These are phyloP conservation scores for Drosophila suboccidentalis DNA, from an alignment of 2,888 invertebrate species.

Conservation along the genomic window DNA sequence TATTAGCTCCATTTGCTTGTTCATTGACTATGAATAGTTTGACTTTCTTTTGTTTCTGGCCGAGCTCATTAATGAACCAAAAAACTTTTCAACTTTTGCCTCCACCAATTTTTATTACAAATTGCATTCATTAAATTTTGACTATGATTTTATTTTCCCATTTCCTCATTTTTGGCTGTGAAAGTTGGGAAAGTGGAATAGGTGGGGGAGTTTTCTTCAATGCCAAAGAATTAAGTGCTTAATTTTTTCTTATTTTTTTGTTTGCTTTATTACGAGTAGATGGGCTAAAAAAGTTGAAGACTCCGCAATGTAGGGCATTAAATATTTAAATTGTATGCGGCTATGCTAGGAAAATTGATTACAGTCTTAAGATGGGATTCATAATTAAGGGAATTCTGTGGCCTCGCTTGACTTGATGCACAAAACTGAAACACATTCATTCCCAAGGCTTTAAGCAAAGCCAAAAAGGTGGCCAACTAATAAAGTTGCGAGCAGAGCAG, in stretches of 20 bases:
- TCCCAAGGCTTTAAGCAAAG: slow-evolving; percentile 58
- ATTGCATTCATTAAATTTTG: slow-evolving; percentile 51
- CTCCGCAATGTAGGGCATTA: slow-evolving; percentile 41
- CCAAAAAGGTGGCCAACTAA: slow-evolving; percentile 70
- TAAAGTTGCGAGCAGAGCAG: slow-evolving; percentile 67
- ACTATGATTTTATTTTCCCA: slow-evolving; percentile 27
- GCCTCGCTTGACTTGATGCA: slow-evolving; percentile 6
- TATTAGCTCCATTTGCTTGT: slow-evolving; percentile 17
- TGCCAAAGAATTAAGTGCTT: slow-evolving; percentile 36
- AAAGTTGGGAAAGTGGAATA: neutral
- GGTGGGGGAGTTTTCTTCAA: slow-evolving; percentile 3
- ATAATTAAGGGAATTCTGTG: slow-evolving; percentile 44
- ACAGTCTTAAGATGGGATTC: slow-evolving; percentile 45
- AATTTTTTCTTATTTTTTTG: slow-evolving; percentile 12
- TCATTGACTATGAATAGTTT: slow-evolving; percentile 29
- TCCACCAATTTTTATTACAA: slow-evolving; percentile 42
- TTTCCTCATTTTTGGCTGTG: neutral
- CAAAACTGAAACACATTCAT: slow-evolving; percentile 31
- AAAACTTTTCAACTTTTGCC: slow-evolving; percentile 44
- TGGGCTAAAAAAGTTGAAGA: slow-evolving; percentile 19
- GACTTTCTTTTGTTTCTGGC: slow-evolving; percentile 11
- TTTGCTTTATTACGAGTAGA: slow-evolving; percentile 55
- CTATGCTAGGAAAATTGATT: slow-evolving; percentile 64
- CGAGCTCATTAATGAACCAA: slow-evolving; percentile 38
- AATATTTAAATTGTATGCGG: slow-evolving; percentile 63